These are phyloP conservation scores for Melanotaenia pygmaea DNA, from an alignment of 2,797 vertebrate genomes.

Conservation along the genomic window DNA sequence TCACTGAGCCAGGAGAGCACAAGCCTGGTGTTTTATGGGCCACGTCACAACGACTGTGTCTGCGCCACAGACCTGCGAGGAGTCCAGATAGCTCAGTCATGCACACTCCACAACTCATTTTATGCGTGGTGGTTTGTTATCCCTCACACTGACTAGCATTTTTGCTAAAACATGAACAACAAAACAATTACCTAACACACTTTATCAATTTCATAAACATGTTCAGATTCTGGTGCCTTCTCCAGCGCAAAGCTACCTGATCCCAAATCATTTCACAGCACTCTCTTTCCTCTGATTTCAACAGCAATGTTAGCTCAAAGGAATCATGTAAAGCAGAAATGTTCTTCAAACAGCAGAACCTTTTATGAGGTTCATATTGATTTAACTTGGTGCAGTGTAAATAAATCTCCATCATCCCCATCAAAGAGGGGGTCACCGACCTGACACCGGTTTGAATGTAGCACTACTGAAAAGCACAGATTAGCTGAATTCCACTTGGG, in stretches of 20 bases:
- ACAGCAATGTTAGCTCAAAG: conserved; percentile 15
- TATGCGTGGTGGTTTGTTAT: conserved; percentile 31
- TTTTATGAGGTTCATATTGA: conserved; percentile 3
- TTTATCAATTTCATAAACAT: conserved; percentile 41
- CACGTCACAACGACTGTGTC: conserved; percentile 57
- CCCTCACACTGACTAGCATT: conserved; percentile 28
- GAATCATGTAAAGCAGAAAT: conserved; percentile 19
- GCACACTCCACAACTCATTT: conserved; percentile 32
- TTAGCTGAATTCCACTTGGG: conserved; percentile 28
- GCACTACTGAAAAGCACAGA: conserved; percentile 29
- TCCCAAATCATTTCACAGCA: conserved; percentile 23
- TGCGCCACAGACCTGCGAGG: conserved; percentile 45
- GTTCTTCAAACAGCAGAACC: conserved; percentile 8
- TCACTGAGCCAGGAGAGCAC: conserved; percentile 41
- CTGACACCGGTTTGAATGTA: conserved; percentile 29
- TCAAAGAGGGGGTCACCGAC: conserved; percentile 1
- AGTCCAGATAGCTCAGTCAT: conserved; percentile 40
- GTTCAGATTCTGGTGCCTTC: conserved; percentile 14
- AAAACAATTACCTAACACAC: conserved; percentile 44
- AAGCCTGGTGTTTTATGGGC: conserved; percentile 60
- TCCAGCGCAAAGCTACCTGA: conserved; percentile 4
- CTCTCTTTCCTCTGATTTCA: conserved; percentile 8
- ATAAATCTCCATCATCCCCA: background rate
- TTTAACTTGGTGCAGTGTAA: conserved; percentile 8
- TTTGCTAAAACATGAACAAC: conserved; percentile 18